phyloP scores from a whole-genome alignment of 2,113 vertebrate genomes.

The Poeciliopsis prolifica region DNA sequence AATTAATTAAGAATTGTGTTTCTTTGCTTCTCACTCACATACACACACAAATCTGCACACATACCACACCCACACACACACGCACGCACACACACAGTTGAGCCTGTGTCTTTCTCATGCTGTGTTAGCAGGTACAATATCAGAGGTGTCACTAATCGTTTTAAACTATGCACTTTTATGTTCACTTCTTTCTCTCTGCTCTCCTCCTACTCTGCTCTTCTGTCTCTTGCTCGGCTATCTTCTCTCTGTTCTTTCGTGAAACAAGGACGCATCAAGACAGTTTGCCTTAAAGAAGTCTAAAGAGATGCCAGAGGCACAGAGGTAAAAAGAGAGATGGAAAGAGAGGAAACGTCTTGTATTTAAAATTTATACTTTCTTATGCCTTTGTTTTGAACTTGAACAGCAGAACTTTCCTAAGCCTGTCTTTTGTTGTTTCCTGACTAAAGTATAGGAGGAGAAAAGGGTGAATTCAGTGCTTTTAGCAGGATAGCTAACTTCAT shows the following conservation, averaged over 20 bases:
- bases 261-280: constrained; percentile 97
- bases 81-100: constrained; percentile 41
- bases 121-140: constrained; percentile 84
- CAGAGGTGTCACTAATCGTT: constrained; percentile 99
- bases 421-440: constrained; percentile 79
- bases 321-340: constrained; percentile 82
- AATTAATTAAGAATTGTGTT: constrained; percentile 68
- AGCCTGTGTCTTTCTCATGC: constrained; percentile 82
- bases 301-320: constrained; percentile 87
- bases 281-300: constrained; percentile 91
- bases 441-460: constrained; percentile 40
- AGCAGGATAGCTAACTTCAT: constrained; percentile 32
- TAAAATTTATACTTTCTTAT: constrained; percentile 99
- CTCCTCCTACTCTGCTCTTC: constrained; percentile 87
- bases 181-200: constrained; percentile 83
- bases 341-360: constrained; percentile 92
- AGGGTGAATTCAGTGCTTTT: constrained; percentile 31
- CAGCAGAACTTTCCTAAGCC: constrained; percentile 88
- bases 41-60: constrained; percentile 7
- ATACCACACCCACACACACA: constrained; percentile 42
- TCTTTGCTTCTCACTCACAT: constrained; percentile 37
- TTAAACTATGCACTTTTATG: constrained; percentile 99
- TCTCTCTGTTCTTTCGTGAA: constrained; percentile 92
- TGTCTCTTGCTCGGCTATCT: constrained; percentile 74
- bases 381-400: constrained; percentile 99